Evolutionary conservation across 2,113 vertebrate genomes (phyloP).

Genomic region (Lasiurus cinereus): DNA sequence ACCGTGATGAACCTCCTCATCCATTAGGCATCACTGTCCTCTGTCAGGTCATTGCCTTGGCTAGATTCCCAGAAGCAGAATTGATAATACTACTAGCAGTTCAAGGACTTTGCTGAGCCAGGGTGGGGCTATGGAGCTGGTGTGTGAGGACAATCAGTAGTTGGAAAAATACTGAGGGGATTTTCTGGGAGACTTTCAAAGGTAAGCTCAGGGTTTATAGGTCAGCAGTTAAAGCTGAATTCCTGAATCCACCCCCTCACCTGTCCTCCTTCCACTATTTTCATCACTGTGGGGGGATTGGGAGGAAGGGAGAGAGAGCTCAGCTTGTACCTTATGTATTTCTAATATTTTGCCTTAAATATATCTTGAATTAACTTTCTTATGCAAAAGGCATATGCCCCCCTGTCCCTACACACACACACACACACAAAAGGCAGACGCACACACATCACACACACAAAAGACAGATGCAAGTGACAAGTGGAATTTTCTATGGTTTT

Average conservation of each 20-base stretch:
- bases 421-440: background rate
- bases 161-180: conserved; percentile 11
- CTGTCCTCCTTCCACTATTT: accelerated
- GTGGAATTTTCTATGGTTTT: background rate
- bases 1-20: background rate
- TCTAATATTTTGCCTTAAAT: conserved; percentile 8
- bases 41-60: conserved; percentile 17
- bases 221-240: background rate
- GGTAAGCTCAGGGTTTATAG: background rate
- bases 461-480: background rate
- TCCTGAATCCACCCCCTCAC: too few relatives aligned
- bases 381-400: background rate
- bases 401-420: background rate
- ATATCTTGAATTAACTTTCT: background rate
- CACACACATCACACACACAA: background rate
- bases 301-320: background rate
- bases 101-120: conserved; percentile 33
- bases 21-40: background rate
- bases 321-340: background rate
- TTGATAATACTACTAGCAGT: background rate
- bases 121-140: background rate
- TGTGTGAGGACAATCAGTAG: background rate
- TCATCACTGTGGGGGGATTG: background rate
- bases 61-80: conserved; percentile 36
- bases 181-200: background rate